Evolutionary conservation across 1,140 invertebrate genomes (phyloP).

Genomic region (Luehdorfia chinensis): DNA sequence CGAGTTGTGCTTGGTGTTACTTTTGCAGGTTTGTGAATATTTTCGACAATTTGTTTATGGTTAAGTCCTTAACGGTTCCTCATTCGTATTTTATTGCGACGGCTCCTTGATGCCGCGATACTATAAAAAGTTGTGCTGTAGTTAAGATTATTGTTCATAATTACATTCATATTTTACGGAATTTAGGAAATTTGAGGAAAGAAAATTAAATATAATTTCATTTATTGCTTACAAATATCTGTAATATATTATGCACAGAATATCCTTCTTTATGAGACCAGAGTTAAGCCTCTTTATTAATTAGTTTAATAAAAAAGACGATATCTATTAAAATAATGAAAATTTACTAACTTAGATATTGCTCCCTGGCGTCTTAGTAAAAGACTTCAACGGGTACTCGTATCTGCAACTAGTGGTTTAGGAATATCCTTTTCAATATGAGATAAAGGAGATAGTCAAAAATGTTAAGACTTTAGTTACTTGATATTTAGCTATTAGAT

Average conservation of each 20-base stretch:
- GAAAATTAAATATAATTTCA: background rate
- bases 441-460: no score
- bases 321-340: no score
- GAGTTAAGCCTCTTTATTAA: no score
- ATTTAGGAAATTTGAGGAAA: background rate
- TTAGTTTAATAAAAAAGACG: no score
- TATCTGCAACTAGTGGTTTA: background rate
- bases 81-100: constrained; percentile 11
- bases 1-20: constrained; percentile 42
- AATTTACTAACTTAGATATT: no score
- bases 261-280: no score
- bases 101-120: constrained; percentile 7
- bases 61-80: constrained; percentile 6
- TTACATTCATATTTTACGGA: background rate
- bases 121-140: background rate
- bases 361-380: constrained; percentile 48
- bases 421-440: no score
- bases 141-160: background rate
- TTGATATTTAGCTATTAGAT: no score
- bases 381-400: constrained; percentile 57
- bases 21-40: constrained; percentile 46
- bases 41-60: constrained; percentile 4
- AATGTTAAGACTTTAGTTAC: no score
- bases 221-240: background rate
- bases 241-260: no score